Evolutionary conservation across 2,888 invertebrate species (phyloP).

Genomic region (Megaustenia siamemsis): DNA sequence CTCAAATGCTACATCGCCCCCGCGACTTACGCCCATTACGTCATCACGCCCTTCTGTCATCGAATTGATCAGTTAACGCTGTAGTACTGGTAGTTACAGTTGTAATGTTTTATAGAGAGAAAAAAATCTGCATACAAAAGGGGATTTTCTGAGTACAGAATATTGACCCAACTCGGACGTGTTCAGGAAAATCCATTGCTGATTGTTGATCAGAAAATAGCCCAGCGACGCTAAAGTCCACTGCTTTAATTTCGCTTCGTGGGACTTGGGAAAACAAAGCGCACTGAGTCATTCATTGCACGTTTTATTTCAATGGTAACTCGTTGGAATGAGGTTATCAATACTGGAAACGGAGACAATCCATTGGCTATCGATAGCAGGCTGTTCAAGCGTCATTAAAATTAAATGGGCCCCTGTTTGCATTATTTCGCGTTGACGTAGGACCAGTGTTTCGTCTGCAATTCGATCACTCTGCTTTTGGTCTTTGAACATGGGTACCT

Average conservation of each 20-base stretch:
- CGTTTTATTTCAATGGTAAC: conserved; percentile 6
- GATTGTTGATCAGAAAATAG: neutral
- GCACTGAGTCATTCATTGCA: conserved; percentile 25
- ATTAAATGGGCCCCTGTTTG: conserved; percentile 47
- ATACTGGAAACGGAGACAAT: conserved; percentile 22
- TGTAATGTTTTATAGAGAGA: no score
- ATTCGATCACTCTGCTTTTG: neutral
- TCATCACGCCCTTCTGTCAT: no score
- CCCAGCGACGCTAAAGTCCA: neutral
- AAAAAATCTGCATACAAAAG: no score
- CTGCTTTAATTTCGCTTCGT: neutral
- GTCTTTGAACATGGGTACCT: neutral
- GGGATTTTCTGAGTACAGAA: neutral
- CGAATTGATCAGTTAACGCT: no score
- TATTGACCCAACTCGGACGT: neutral
- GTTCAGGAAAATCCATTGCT: neutral
- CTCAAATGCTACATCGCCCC: no score
- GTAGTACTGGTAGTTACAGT: no score
- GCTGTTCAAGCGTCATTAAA: conserved; percentile 39
- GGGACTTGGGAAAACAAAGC: neutral
- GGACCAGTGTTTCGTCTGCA: neutral
- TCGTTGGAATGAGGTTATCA: conserved; percentile 29
- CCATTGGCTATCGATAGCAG: conserved; percentile 26
- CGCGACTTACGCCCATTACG: no score
- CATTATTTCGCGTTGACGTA: conserved; percentile 9